Evolutionary conservation across 2,888 invertebrate genomes (phyloP).

Genomic region (Hypercompe scribonia): DNA sequence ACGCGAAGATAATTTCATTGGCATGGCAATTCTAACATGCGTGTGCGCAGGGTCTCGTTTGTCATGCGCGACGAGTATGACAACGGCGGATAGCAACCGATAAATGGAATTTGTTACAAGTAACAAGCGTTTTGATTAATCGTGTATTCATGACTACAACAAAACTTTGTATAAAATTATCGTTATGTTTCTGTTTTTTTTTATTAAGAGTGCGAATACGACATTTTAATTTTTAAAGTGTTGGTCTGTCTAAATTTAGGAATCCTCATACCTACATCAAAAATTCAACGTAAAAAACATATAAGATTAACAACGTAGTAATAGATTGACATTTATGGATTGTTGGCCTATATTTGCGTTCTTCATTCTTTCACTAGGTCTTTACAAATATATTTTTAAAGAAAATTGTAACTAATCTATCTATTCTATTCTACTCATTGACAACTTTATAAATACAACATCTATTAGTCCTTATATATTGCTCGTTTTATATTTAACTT

Average conservation of each 20-base stretch:
- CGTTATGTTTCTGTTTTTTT: background rate
- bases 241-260: background rate
- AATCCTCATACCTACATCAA: background rate
- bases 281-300: background rate
- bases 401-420: too few species aligned
- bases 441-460: background rate
- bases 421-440: too few species aligned
- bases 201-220: background rate
- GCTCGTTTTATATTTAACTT: background rate
- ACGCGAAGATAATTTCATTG: slow-evolving; percentile 43
- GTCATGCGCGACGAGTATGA: slow-evolving; percentile 72
- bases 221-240: too few species aligned
- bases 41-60: slow-evolving; percentile 62
- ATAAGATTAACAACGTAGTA: background rate
- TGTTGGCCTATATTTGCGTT: background rate
- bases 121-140: slow-evolving; percentile 44
- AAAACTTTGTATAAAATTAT: background rate
- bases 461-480: background rate
- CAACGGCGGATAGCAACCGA: slow-evolving; percentile 73
- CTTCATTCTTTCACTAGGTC: background rate
- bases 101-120: slow-evolving; percentile 58
- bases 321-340: background rate
- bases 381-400: background rate
- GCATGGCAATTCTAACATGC: slow-evolving; percentile 49
- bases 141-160: background rate